These are phyloP conservation scores for Zoanthus solanderi DNA, from an alignment of 92 coral and sea anemone genomes.

Conservation along the genomic window DNA sequence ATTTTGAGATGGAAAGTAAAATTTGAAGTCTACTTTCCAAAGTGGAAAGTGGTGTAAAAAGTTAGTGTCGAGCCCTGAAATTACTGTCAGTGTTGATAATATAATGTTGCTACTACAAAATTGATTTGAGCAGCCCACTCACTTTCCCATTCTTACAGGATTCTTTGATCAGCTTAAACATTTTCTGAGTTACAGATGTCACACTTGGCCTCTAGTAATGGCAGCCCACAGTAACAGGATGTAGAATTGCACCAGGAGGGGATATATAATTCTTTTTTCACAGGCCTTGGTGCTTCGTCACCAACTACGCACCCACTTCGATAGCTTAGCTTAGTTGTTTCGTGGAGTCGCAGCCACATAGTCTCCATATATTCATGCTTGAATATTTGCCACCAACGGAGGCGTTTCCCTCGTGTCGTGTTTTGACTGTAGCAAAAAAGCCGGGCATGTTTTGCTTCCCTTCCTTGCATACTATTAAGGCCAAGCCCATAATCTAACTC, in stretches of 20 bases:
- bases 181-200: slow-evolving; percentile 32
- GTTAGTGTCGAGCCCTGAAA: too few species aligned
- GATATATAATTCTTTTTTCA: slow-evolving; percentile 33
- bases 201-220: neutral
- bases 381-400: slow-evolving; percentile 60
- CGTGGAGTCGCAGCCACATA: slow-evolving; percentile 54
- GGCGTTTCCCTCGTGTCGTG: slow-evolving; percentile 57
- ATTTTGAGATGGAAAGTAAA: too few species aligned
- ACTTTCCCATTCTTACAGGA: slow-evolving; percentile 31
- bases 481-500: slow-evolving; percentile 57
- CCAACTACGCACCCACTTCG: slow-evolving; percentile 45
- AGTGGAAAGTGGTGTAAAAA: too few species aligned
- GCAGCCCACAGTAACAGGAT: slow-evolving; percentile 45
- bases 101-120: neutral
- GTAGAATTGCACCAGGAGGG: slow-evolving; percentile 32
- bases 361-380: slow-evolving; percentile 58
- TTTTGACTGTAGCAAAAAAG: slow-evolving; percentile 55
- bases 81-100: too few species aligned
- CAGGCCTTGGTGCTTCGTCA: slow-evolving; percentile 31
- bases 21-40: too few species aligned
- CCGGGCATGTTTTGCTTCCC: slow-evolving; percentile 2
- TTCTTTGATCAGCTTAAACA: slow-evolving; percentile 9
- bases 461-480: slow-evolving; percentile 45
- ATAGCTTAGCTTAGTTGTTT: slow-evolving; percentile 30
- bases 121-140: too few species aligned